Evolutionary conservation across 2,888 invertebrate genomes (phyloP).

Genomic region (Caenorhabditis macrosperma): DNA sequence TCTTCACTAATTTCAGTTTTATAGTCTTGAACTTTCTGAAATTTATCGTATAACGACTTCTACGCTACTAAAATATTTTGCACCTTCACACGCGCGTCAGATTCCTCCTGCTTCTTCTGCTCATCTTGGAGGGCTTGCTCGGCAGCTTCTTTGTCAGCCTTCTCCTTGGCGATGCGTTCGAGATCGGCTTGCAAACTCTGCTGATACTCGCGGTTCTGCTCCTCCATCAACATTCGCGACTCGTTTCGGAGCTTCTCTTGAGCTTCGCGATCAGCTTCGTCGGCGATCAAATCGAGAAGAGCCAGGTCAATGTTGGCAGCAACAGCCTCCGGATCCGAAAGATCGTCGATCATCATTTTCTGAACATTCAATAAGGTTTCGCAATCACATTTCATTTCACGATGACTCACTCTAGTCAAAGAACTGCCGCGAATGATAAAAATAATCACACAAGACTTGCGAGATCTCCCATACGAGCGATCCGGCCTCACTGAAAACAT

Average conservation of each 20-base stretch:
- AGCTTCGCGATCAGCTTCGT: slow-evolving; percentile 30
- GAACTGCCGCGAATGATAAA: slow-evolving; percentile 34
- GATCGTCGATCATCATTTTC: slow-evolving; percentile 28
- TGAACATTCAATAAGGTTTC: not conserved
- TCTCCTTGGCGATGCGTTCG: slow-evolving; percentile 26
- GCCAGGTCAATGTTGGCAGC: slow-evolving; percentile 23
- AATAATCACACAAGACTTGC: slow-evolving; percentile 20
- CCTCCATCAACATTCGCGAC: slow-evolving; percentile 44
- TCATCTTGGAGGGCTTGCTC: slow-evolving; percentile 20
- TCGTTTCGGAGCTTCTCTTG: slow-evolving; percentile 24
- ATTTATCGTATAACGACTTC: too few species aligned
- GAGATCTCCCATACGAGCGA: slow-evolving; percentile 15
- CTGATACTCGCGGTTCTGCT: slow-evolving; percentile 56
- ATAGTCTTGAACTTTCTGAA: slow-evolving; percentile 37
- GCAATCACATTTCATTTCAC: not conserved
- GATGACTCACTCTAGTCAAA: slow-evolving; percentile 23
- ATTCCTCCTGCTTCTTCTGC: slow-evolving; percentile 8
- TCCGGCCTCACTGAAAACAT: slow-evolving; percentile 55
- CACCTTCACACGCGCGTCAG: slow-evolving; percentile 21
- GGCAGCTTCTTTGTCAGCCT: slow-evolving; percentile 32
- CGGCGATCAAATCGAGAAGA: slow-evolving; percentile 35
- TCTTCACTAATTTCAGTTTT: not conserved
- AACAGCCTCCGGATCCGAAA: slow-evolving; percentile 24
- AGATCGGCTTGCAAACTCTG: slow-evolving; percentile 44
- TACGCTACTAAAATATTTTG: too few species aligned